Evolutionary conservation across 2,888 invertebrate species (phyloP).

Genomic region (Heliconius sara): DNA sequence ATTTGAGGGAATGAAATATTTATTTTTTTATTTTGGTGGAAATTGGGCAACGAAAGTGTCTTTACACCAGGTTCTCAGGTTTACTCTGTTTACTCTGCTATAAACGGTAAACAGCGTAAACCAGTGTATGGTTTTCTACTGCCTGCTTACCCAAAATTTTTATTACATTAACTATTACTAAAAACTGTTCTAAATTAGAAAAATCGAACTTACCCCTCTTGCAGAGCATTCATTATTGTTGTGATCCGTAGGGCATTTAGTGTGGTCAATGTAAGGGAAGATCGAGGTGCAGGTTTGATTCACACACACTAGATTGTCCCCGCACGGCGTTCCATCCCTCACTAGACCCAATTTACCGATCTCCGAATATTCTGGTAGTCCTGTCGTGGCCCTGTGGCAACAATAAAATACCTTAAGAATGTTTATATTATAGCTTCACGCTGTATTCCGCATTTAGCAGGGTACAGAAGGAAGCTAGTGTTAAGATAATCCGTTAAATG

Average conservation of each 20-base stretch:
- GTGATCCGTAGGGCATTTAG: constrained; percentile 95
- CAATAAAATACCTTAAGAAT: background rate
- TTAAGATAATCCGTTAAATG: background rate
- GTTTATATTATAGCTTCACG: background rate
- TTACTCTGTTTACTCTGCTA: too few relatives aligned
- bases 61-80: too few relatives aligned
- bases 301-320: constrained; percentile 95
- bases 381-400: constrained; percentile 88
- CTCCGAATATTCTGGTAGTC: constrained; percentile 86
- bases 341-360: constrained; percentile 94
- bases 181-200: background rate
- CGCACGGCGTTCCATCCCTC: constrained; percentile 96
- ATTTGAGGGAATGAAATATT: too few relatives aligned
- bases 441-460: background rate
- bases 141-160: too few relatives aligned
- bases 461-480: too few relatives aligned
- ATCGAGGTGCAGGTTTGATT: constrained; percentile 96
- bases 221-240: constrained; percentile 96
- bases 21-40: too few relatives aligned
- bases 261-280: constrained; percentile 92
- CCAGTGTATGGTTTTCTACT: too few relatives aligned
- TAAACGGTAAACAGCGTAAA: too few relatives aligned
- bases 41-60: too few relatives aligned
- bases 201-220: constrained; percentile 88
- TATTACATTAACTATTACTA: too few relatives aligned